These are phyloP conservation scores for Blastobasis lacticolella DNA, from an alignment of 2,888 invertebrate genomes.

Conservation along the genomic window DNA sequence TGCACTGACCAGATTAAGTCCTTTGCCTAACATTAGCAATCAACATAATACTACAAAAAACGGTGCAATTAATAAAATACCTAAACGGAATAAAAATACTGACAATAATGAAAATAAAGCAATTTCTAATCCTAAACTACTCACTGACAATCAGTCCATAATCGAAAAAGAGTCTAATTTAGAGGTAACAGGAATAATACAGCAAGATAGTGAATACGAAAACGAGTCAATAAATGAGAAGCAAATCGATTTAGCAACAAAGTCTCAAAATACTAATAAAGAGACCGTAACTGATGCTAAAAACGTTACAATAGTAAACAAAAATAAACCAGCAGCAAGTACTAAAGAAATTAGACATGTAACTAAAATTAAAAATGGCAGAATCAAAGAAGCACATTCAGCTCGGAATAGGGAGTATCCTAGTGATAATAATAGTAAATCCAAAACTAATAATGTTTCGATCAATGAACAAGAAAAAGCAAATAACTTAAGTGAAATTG, in stretches of 20 bases:
- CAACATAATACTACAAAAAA: conserved; percentile 47
- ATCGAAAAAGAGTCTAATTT: too few relatives aligned
- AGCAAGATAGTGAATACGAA: neutral
- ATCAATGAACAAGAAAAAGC: conserved; percentile 34
- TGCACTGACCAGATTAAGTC: conserved; percentile 55
- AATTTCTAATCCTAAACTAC: too few relatives aligned
- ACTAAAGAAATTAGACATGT: neutral
- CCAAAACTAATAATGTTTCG: too few relatives aligned
- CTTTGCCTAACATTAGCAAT: conserved; percentile 45
- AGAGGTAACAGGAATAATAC: too few relatives aligned
- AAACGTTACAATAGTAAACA: too few relatives aligned
- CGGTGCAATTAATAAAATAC: neutral
- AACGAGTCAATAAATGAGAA: neutral
- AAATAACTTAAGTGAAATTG: conserved; percentile 66
- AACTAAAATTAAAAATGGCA: neutral
- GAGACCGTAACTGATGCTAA: neutral
- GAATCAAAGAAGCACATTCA: neutral
- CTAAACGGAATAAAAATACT: too few relatives aligned
- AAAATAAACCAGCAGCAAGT: neutral
- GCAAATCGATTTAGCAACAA: neutral
- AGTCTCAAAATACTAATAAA: neutral
- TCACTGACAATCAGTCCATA: too few relatives aligned
- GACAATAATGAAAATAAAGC: too few relatives aligned
- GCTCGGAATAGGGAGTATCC: too few relatives aligned
- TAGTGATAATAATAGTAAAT: too few relatives aligned